Evolutionary conservation across 2,797 vertebrate species (phyloP).

Genomic region (Allochrocebus solatus): DNA sequence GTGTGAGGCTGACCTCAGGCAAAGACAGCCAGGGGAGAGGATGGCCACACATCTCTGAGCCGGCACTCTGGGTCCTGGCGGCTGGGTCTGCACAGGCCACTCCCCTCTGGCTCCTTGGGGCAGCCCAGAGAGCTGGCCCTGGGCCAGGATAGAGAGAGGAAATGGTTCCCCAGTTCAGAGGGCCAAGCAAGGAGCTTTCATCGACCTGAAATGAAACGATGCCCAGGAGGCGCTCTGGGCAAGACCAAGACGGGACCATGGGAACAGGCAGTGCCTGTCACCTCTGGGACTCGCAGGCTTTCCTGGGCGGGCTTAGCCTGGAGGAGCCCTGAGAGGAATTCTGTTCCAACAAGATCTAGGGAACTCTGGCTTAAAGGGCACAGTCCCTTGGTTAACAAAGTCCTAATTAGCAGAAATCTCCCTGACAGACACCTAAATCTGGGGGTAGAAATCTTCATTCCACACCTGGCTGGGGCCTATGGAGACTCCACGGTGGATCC

Average conservation of each 20-base stretch:
- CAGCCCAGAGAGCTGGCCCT: background rate
- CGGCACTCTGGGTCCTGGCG: accelerated
- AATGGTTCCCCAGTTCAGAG: background rate
- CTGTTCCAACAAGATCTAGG: conserved; percentile 42
- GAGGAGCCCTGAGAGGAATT: background rate
- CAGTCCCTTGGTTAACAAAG: background rate
- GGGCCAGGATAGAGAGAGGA: background rate
- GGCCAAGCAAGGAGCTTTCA: background rate
- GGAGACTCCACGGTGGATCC: background rate
- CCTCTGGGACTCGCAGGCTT: background rate
- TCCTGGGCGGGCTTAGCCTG: conserved; percentile 8
- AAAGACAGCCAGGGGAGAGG: background rate
- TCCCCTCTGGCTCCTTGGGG: background rate
- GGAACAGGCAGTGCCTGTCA: background rate
- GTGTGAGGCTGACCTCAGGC: background rate
- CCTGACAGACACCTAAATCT: background rate
- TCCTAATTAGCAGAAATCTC: background rate
- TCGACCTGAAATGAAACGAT: conserved; percentile 53
- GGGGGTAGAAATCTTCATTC: too few relatives aligned
- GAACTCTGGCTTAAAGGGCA: background rate
- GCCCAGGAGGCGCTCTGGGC: conserved; percentile 8
- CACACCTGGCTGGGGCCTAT: accelerated
- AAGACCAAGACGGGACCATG: conserved; percentile 30
- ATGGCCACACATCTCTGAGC: background rate
- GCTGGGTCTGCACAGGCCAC: background rate